Percentiles rank a stretch among this genome's conserved stretches.
Conservation (phyloP, 2,113 vertebrate genomes). For the Plestiodon gilberti region DNA sequence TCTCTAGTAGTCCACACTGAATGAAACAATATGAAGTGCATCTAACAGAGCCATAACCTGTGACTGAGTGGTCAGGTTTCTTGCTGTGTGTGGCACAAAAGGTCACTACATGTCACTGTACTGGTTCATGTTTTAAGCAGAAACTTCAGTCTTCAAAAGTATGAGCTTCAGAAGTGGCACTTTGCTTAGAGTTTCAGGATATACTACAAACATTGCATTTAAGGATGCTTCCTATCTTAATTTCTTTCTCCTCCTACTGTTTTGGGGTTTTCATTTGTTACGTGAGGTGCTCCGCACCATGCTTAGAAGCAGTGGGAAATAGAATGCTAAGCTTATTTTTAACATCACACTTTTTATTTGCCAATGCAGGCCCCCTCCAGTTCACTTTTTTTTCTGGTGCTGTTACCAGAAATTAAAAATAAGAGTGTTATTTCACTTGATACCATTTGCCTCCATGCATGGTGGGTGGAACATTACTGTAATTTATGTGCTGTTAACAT, state of each 20-base stretch:
- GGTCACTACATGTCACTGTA: not conserved
- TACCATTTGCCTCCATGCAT: not conserved
- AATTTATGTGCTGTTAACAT: not conserved
- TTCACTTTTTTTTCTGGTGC: not conserved
- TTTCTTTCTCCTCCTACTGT: not conserved
- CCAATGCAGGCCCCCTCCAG: not conserved
- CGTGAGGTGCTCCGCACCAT: not conserved
- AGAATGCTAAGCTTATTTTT: not conserved
- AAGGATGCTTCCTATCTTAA: not conserved
- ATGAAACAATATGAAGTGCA: slow-evolving; percentile 9
- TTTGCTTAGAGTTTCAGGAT: not conserved
- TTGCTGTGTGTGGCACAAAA: not conserved
- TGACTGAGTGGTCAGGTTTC: not conserved
- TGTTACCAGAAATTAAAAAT: not conserved
- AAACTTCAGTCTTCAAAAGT: not conserved
- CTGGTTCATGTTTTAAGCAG: not conserved
- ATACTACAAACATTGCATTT: not conserved
- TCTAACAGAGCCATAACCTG: not conserved
- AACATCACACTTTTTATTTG: not conserved
- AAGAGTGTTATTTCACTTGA: not conserved
- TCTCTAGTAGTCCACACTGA: not conserved
- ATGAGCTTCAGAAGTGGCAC: not conserved
- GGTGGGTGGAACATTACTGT: not conserved
- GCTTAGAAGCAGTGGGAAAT: not conserved
- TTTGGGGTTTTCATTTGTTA: not conserved